Evolutionary conservation across 2,113 vertebrate species (phyloP), one percentile per base, ranked within the genome.

Genomic region (Prionailurus viverrinus): DNA sequence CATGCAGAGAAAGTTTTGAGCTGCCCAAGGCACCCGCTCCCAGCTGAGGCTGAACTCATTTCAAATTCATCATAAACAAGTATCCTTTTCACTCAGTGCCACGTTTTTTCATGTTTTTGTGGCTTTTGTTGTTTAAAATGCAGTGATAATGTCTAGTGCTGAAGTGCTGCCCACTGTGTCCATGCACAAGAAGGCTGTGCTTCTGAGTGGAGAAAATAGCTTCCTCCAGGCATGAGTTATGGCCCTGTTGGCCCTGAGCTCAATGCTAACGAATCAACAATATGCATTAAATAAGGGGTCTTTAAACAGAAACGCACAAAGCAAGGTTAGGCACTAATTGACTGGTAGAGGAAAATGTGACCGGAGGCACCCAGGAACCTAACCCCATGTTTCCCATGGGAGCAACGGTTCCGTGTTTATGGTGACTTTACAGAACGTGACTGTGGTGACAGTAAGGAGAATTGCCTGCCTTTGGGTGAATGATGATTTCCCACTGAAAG

Each of bases 1-100:
- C 8, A 33, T 8, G 6, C 88, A 29, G 36, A n/a, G 15, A 23
- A 41, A 27, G 5, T 21, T 13, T 1, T 2, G 10, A 58, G 65
- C 16, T 1, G 0, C 19, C 65, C 4, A 2, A 1, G 0, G 0
- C 36, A 18, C 36, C 11, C 0, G 3, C 4, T 66, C 33, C 29
- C 36, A 27, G 51, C 15, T 13, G 2, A 61, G 79, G 65, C 1
- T 9, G 29, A n/a, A 27, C 27, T 12, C 29, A 1, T 5, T 29
- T 58, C 19, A 41, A 21, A 39, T 71, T 61, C 31, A 10, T 19
- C 3, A 4, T 36, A 14, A 73, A 8, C 15, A 2, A 4, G 29
- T 21, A 16, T 48, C 14, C 53, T 58, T 58, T 61, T 61, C 15
- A 7, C 23, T 61, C 14, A 83, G 21, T 21, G 31, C 31, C 23